Base-by-base conservation (phyloP, 2,113 vertebrate genomes). In the Jaculus jaculus region DNA sequence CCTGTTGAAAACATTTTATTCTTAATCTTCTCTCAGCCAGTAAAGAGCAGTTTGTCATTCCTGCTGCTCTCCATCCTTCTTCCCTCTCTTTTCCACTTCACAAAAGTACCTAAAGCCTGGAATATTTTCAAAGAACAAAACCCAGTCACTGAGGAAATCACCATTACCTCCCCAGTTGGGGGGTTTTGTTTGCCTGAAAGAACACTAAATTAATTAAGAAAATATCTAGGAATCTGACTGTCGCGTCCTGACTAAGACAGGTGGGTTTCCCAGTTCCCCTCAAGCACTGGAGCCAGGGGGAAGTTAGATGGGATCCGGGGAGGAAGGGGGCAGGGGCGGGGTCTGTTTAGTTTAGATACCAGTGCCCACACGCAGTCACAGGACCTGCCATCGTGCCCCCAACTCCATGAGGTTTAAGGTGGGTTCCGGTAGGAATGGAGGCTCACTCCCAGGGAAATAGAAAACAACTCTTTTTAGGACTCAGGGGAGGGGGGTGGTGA, bases 1-100 rank as follows among this genome's bases (percentile, higher is more conserved):
- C 23, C 32, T 81, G 30, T 28, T 92, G 94, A 84, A 91, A 47
- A 47, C 42, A 47, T 54, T 54, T 54, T 68, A 47, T 88, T 42
- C 87, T 78, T 87, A 89, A 84, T 82, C 82, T 77, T 4, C 63
- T 74, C 5, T 74, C 63, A 51, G 12, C n/a, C 47, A 81, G 18
- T 16, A 34, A 32, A 68, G 72, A 75, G 20, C 2, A 15, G 11
- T 60, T 51, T 73, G 78, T 17, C 24, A 9, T 20, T 8, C 6
- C 23, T 12, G 0, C 4, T 26, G 15, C 71, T 11, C 0, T 84
- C 74, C 69, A 0, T 37, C 11, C 1, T 0, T 42, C 81, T 83
- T 72, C 17, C 7, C 18, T 24, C 5, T 21, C 34, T 24, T 2
- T 0, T 13, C 11, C 6, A 5, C 39, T 92, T 79, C 30, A 68